These are phyloP conservation scores for Augochlora pura DNA, from an alignment of 1,140 invertebrate species.

Conservation along the genomic window DNA sequence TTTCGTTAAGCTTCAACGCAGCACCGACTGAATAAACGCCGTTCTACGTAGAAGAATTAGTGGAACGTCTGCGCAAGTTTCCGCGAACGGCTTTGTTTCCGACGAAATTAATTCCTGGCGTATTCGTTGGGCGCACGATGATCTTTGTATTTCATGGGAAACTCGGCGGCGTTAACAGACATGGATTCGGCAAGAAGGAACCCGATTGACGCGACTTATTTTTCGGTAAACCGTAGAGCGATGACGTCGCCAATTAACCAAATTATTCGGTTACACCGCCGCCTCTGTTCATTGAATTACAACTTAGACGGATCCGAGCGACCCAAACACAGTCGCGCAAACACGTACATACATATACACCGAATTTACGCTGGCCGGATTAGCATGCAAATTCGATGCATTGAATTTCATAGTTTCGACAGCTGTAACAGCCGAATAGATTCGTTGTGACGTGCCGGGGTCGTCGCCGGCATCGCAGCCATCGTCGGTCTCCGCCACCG, in stretches of 20 bases:
- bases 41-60: no score
- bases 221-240: constrained; percentile 41
- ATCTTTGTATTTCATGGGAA: no score
- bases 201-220: not conserved
- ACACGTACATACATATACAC: constrained; percentile 9
- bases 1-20: no score
- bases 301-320: constrained; percentile 69
- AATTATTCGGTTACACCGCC: constrained; percentile 65
- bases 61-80: no score
- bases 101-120: no score
- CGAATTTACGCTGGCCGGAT: constrained; percentile 63
- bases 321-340: constrained; percentile 11
- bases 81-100: not conserved
- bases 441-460: constrained; percentile 60
- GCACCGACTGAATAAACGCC: no score
- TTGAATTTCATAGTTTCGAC: constrained; percentile 76
- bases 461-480: constrained; percentile 34
- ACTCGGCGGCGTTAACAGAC: no score
- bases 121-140: no score
- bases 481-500: constrained; percentile 3
- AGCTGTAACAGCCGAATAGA: constrained; percentile 72
- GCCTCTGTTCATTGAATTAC: constrained; percentile 71
- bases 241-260: constrained; percentile 66
- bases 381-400: constrained; percentile 74
- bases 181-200: no score